These are phyloP conservation scores for Clusia tigrina DNA, from an alignment of 2,888 invertebrate genomes.

Conservation along the genomic window DNA sequence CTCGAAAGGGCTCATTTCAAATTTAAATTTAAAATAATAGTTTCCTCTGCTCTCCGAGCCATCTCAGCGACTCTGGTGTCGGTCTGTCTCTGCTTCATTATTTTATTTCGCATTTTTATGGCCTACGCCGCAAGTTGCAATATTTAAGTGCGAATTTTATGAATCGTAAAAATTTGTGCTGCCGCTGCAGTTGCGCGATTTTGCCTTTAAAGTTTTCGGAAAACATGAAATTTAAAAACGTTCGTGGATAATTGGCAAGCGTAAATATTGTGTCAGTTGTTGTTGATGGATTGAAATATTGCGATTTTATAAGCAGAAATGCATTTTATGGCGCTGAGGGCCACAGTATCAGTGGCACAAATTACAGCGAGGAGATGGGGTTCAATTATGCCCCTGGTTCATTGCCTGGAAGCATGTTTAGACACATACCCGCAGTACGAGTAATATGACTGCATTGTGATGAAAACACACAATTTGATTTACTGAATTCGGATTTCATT, in stretches of 20 bases:
- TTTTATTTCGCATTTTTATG: neutral
- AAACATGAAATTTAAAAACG: slow-evolving; percentile 2
- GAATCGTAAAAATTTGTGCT: slow-evolving; percentile 21
- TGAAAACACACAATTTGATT: too few species aligned
- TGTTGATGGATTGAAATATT: slow-evolving; percentile 2
- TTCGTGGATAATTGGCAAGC: slow-evolving; percentile 23
- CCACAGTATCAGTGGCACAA: too few species aligned
- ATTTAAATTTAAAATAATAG: too few species aligned
- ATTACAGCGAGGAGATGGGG: too few species aligned
- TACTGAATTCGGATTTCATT: too few species aligned
- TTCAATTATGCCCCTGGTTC: too few species aligned
- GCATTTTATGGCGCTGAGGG: neutral
- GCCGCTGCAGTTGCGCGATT: slow-evolving; percentile 8
- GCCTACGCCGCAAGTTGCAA: neutral
- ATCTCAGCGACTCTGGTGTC: neutral
- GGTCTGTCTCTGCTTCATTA: neutral
- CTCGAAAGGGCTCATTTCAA: too few species aligned
- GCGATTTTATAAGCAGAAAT: neutral
- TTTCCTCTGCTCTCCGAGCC: neutral
- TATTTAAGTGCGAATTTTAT: slow-evolving; percentile 14
- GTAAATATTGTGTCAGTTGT: slow-evolving; percentile 30
- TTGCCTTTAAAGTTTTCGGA: slow-evolving; percentile 8
- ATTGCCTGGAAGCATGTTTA: too few species aligned
- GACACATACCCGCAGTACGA: too few species aligned
- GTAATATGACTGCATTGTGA: too few species aligned